Evolutionary conservation across 2,797 vertebrate species (phyloP).

Genomic region (Lepus oiostolus): DNA sequence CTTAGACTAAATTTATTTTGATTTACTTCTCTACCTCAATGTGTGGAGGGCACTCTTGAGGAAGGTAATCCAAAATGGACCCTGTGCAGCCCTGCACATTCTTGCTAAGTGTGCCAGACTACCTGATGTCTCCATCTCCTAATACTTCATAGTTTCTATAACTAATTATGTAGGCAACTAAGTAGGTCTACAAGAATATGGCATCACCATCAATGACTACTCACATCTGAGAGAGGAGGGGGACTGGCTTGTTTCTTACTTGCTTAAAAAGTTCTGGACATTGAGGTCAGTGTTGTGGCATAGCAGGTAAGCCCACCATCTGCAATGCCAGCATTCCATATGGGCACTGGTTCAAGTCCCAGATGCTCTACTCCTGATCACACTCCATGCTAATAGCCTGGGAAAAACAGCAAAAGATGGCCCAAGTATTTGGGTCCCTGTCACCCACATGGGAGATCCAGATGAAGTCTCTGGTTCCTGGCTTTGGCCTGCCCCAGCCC

Average conservation of each 20-base stretch:
- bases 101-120: background rate
- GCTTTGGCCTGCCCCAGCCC: no score
- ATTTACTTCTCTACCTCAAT: background rate
- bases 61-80: background rate
- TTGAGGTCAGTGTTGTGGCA: background rate
- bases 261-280: background rate
- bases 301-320: background rate
- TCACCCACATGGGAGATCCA: no score
- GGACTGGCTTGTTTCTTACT: background rate
- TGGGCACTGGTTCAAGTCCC: no score
- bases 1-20: background rate
- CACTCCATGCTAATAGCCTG: no score
- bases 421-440: no score
- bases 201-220: background rate
- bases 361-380: no score
- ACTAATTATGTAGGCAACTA: background rate
- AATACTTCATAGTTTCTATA: background rate
- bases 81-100: background rate
- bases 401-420: no score
- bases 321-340: background rate
- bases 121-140: background rate
- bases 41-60: background rate
- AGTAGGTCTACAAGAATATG: background rate
- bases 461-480: no score
- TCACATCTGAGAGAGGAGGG: no score